phyloP scores from a whole-genome alignment of 2,888 invertebrate species.

The Teleiodes luculella region DNA sequence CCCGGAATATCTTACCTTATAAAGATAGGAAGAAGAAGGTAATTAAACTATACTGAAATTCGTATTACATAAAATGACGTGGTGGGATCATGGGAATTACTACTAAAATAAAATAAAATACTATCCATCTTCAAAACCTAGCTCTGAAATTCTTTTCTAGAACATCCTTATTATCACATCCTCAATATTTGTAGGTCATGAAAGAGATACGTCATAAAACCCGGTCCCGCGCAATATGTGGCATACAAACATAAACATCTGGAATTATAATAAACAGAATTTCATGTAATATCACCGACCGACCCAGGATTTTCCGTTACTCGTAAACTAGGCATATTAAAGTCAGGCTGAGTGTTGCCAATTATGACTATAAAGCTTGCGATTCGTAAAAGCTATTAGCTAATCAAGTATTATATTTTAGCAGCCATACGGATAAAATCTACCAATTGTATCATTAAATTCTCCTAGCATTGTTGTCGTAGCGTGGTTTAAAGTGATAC shows the following conservation, averaged over 20 bases:
- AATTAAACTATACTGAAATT: too few relatives aligned
- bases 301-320: not conserved
- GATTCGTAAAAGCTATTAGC: too few relatives aligned
- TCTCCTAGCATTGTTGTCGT: too few relatives aligned
- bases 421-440: too few relatives aligned
- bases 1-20: too few relatives aligned
- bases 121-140: not conserved
- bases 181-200: not conserved
- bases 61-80: too few relatives aligned
- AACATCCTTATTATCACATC: not conserved
- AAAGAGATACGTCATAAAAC: not conserved
- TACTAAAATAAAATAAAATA: too few relatives aligned
- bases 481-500: too few relatives aligned
- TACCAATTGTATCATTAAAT: too few relatives aligned
- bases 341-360: not conserved
- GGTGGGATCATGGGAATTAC: too few relatives aligned
- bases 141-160: not conserved
- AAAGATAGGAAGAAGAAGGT: too few relatives aligned
- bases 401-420: too few relatives aligned
- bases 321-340: not conserved
- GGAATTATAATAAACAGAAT: conserved; percentile 5
- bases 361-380: not conserved
- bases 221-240: not conserved
- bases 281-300: not conserved
- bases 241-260: not conserved